phyloP scores from a whole-genome alignment of 2,113 vertebrate genomes.

The Nothocercus julius region DNA sequence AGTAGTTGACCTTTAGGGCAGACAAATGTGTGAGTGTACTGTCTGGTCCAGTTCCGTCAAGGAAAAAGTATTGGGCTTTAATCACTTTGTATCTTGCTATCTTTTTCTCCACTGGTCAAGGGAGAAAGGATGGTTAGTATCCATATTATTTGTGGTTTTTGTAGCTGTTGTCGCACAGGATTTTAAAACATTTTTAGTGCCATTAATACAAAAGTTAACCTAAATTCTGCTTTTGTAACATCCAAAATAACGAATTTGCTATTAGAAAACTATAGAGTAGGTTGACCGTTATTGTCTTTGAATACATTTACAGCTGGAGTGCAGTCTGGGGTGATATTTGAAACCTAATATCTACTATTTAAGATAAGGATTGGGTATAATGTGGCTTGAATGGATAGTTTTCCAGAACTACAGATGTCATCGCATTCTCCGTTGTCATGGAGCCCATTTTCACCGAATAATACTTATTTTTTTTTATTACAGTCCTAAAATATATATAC shows the following conservation, averaged over 20 bases:
- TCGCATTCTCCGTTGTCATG: rapidly evolving
- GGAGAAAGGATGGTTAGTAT: background rate
- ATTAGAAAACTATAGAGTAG: background rate
- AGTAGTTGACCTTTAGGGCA: background rate
- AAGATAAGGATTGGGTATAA: background rate
- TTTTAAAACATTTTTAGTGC: background rate
- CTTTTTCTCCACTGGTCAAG: background rate
- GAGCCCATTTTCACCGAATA: background rate
- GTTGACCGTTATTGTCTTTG: background rate
- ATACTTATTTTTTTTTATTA: background rate
- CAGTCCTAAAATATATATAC: background rate
- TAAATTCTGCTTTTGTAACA: background rate
- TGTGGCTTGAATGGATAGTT: background rate
- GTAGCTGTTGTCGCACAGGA: background rate
- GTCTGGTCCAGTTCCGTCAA: background rate
- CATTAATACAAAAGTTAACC: background rate
- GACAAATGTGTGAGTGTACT: background rate
- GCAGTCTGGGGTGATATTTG: background rate
- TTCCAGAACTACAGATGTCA: background rate
- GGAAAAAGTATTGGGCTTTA: background rate
- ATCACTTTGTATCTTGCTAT: background rate
- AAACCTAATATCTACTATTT: background rate
- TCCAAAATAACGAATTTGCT: background rate
- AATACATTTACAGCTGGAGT: background rate
- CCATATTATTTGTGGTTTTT: background rate